Evolutionary conservation across 1,140 invertebrate species (phyloP), one percentile per base, ranked within the genome.

Genomic region (Drosophila setifemur): DNA sequence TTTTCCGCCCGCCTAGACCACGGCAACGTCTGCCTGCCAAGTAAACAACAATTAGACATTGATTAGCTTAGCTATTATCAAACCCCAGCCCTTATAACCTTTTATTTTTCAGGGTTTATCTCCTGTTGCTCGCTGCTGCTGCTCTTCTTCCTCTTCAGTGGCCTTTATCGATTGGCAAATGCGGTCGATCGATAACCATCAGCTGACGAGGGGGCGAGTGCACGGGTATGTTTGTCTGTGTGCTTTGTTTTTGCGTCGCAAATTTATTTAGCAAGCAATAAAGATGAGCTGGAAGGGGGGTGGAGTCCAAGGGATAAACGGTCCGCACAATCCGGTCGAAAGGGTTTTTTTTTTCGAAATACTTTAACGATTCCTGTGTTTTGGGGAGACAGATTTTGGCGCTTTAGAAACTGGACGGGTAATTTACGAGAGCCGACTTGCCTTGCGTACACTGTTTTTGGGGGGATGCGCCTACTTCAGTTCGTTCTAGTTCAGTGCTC

Each of bases 231-330:
- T 54, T 26, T 39, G 44, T 54, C 37, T 53, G 39, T 43, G 45
- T 49, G 18, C 54, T 63, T 58, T 53, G 54, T 68, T 75, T 70
- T 82, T 81, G 77, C 77, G 77, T 82, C 77, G 77, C 57, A 81
- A 72, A 49, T 48, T 12, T n/a, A 26, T 42, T 23, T 55, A 25
- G 37, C 54, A 12, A n/a, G 16, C 5, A 18, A 9, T 23, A 39
- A 19, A n/a, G 11, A 9, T 26, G 9, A 11, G 18, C 14, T 16
- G 3, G 37, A 2, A 11, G 50, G 9, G 33, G 9, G 49, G 12
- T 6, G 33, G 5, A 21, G 18, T 31, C 37, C 57, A 57, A 57
- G 35, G 52, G 37, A 25, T 4, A 33, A 33, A 33, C 50, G 33
- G 25, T 42, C 44, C 48, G 42, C 66, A 47, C 28, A 53, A 72